These are phyloP conservation scores for Telenomus remus DNA, from an alignment of 1,140 invertebrate genomes.

Conservation along the genomic window DNA sequence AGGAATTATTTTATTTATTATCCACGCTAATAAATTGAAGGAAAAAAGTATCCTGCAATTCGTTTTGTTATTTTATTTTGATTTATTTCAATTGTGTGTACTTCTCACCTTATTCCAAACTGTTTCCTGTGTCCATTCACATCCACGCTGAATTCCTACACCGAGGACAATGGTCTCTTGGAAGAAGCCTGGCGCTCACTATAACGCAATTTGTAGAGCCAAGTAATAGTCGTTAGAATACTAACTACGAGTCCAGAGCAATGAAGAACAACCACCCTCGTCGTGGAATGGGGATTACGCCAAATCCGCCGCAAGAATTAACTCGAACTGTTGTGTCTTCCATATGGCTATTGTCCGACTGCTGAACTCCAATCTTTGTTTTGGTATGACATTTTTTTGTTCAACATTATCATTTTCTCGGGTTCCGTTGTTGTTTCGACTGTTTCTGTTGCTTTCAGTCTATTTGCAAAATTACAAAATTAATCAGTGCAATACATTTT, in stretches of 20 bases:
- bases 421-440: neutral
- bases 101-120: conserved; percentile 33
- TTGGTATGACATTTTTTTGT: conserved; percentile 2
- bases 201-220: conserved; percentile 38
- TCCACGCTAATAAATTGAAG: conserved; percentile 71
- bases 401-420: neutral
- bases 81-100: conserved; percentile 52
- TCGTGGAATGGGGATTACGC: conserved; percentile 47
- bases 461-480: no score
- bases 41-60: conserved; percentile 65
- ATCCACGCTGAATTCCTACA: conserved; percentile 34
- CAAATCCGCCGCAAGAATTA: conserved; percentile 41
- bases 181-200: conserved; percentile 42
- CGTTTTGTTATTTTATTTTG: conserved; percentile 58
- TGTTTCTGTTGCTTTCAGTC: no score
- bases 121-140: conserved; percentile 36
- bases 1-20: conserved; percentile 75
- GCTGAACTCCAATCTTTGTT: neutral
- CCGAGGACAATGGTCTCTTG: conserved; percentile 47
- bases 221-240: conserved; percentile 52
- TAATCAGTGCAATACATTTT: no score
- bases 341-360: conserved; percentile 42
- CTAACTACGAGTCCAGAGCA: conserved; percentile 39
- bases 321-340: conserved; percentile 32
- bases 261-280: conserved; percentile 42